Percentiles rank a stretch among this genome's conserved stretches.
Conservation (phyloP, 1,140 invertebrate species). For the honey bee (Apis mellifera) region Amel_HAv3.1 CM009936.2:7476501-7477000, state of each 20-base stretch:
- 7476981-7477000: no score
- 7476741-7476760: conserved; percentile 54
- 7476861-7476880: no score
- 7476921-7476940: no score
- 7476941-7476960: no score
- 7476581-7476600: not conserved
- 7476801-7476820: not conserved
- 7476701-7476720: conserved; percentile 61
- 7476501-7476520: not conserved
- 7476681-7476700: conserved; percentile 46
- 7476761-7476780: conserved; percentile 23
- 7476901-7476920: no score
- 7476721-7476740: conserved; percentile 67
- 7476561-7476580: not conserved
- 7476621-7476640: not conserved
- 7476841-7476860: no score
- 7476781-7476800: conserved; percentile 7
- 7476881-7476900: no score
- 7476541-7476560: no score
- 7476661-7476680: not conserved
- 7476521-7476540: not conserved
- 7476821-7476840: no score
- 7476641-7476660: conserved; percentile 51
- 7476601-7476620: not conserved
- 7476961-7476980: no score